A percentile compares a stretch with the other conserved stretches of the same genome.
Conservation (phyloP, 2,113 vertebrate species). For the Amazona guildingii region DNA sequence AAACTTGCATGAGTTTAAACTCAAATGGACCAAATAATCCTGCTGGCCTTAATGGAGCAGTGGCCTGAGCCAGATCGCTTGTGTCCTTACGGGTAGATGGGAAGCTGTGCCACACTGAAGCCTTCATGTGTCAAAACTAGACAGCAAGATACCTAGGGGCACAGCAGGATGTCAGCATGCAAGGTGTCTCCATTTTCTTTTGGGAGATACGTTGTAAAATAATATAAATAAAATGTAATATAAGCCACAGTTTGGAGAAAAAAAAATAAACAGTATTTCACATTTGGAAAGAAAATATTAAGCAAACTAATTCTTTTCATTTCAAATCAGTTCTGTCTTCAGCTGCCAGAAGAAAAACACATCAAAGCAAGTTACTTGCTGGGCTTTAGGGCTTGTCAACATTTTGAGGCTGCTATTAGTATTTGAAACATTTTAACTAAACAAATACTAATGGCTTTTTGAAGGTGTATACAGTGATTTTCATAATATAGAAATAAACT, state of each 20-base stretch:
- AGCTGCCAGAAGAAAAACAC: conserved; percentile 28
- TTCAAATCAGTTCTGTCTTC: conserved; percentile 1
- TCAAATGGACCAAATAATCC: neutral
- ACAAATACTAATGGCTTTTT: neutral
- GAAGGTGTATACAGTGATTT: neutral
- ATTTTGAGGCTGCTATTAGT: conserved; percentile 28
- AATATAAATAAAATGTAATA: neutral
- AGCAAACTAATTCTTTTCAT: conserved; percentile 14
- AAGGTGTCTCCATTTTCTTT: neutral
- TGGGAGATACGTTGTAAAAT: neutral
- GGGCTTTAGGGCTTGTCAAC: conserved; percentile 11
- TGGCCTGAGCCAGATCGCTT: neutral
- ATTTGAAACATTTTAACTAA: conserved; percentile 25
- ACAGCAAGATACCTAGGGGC: neutral
- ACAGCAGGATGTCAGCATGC: neutral
- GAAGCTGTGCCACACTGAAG: neutral
- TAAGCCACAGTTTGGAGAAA: neutral
- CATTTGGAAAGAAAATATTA: conserved; percentile 39
- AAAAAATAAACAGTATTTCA: neutral
- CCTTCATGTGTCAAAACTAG: neutral
- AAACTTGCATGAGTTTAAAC: neutral
- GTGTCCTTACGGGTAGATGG: neutral
- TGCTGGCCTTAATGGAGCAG: neutral
- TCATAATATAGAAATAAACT: neutral
- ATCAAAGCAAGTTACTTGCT: conserved; percentile 32